These are phyloP conservation scores for Galerucella calmariensis DNA, from an alignment of 2,888 invertebrate species.

Conservation along the genomic window DNA sequence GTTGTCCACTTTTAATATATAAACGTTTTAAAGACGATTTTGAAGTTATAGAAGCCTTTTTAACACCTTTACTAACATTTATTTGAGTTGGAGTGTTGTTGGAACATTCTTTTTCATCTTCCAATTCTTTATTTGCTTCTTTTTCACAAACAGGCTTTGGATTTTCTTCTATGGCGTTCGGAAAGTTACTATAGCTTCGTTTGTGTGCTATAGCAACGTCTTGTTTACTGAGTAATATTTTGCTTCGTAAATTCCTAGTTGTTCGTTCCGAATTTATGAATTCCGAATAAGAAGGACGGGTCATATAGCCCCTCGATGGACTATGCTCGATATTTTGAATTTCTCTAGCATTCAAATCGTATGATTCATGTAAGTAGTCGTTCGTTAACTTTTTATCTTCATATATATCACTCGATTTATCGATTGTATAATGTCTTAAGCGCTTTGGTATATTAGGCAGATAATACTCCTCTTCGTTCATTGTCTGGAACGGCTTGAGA, in stretches of 20 bases:
- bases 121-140: not conserved
- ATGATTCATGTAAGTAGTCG: not conserved
- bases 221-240: not conserved
- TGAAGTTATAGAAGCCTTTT: no score
- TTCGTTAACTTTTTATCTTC: not conserved
- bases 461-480: not conserved
- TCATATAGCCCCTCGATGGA: not conserved
- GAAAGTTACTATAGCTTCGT: not conserved
- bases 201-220: not conserved
- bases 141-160: not conserved
- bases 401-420: not conserved
- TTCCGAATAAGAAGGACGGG: slow-evolving; percentile 1
- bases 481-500: not conserved
- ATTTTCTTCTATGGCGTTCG: not conserved
- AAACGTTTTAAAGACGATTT: not conserved
- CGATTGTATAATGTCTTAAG: not conserved
- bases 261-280: not conserved
- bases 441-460: not conserved
- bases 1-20: not conserved
- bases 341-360: not conserved
- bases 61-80: not conserved
- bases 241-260: not conserved
- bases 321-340: not conserved
- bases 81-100: not conserved
- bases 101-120: not conserved